Evolutionary conservation across 2,797 vertebrate species (phyloP).

Genomic region (Oreochromis grahami): DNA sequence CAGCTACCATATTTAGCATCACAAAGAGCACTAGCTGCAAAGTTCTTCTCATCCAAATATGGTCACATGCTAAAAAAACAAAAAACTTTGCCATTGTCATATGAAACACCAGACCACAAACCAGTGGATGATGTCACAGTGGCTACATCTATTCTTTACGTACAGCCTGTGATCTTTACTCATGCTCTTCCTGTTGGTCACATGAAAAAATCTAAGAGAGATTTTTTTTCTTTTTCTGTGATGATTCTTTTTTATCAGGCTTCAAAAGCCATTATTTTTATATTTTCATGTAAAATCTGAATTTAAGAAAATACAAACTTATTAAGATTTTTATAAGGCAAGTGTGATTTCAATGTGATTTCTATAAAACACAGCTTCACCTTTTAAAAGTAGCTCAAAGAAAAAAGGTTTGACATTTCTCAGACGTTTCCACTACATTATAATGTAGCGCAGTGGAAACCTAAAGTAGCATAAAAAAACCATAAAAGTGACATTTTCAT

Average conservation of each 20-base stretch:
- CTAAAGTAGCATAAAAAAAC: neutral
- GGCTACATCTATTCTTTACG: neutral
- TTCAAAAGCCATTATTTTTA: neutral
- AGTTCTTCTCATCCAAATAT: neutral
- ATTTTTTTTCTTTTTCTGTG: neutral
- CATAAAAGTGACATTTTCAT: neutral
- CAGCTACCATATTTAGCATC: neutral
- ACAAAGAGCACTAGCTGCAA: neutral
- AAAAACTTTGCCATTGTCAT: neutral
- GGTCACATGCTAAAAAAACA: neutral
- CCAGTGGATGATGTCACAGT: neutral
- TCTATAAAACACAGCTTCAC: neutral
- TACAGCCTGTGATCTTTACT: neutral
- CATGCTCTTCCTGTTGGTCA: neutral
- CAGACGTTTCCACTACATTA: neutral
- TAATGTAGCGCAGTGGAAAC: neutral
- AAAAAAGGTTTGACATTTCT: neutral
- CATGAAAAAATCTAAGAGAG: neutral
- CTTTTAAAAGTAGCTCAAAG: neutral
- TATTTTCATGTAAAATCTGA: neutral
- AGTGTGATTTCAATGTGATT: neutral
- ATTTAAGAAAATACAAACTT: neutral
- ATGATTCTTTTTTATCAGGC: neutral
- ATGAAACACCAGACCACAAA: neutral
- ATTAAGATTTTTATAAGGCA: neutral